A percentile compares a stretch with the other conserved stretches of the same genome.
Evolutionary conservation across 1,140 invertebrate species (phyloP).

Genomic region (Drosophila tani): DNA sequence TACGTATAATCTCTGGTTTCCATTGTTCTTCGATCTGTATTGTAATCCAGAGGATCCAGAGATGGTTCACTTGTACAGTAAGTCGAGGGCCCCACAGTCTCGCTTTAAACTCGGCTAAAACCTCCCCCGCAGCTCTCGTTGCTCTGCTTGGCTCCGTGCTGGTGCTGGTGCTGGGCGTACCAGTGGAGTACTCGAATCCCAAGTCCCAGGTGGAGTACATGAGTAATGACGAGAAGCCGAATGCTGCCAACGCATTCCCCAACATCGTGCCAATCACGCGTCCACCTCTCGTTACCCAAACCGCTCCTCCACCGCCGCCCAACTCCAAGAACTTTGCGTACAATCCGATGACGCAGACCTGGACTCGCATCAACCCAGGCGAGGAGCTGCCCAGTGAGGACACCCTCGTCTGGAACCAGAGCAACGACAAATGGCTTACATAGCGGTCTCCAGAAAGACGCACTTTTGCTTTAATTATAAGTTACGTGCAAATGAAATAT

Average conservation of each 20-base stretch:
- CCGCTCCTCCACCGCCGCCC: conserved; percentile 56
- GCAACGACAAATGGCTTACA: conserved; percentile 79
- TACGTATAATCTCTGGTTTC: background rate
- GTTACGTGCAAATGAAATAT: conserved; percentile 16
- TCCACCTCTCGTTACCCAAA: conserved; percentile 59
- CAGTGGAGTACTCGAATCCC: conserved; percentile 58
- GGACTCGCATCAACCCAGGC: conserved; percentile 50
- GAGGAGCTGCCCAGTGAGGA: conserved; percentile 61
- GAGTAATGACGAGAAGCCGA: conserved; percentile 24
- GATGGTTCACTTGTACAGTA: conserved; percentile 22
- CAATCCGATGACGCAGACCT: conserved; percentile 63
- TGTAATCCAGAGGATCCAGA: background rate
- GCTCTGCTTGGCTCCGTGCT: conserved; percentile 12
- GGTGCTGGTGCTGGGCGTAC: conserved; percentile 2
- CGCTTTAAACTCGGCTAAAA: background rate
- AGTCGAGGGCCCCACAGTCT: conserved; percentile 2
- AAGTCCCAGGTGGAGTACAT: conserved; percentile 79
- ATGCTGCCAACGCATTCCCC: conserved; percentile 35
- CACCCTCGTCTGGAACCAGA: conserved; percentile 76
- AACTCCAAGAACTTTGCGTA: conserved; percentile 73
- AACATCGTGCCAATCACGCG: conserved; percentile 61
- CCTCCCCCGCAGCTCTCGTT: conserved; percentile 28
- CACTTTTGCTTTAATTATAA: conserved; percentile 12
- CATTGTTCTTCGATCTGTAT: background rate
- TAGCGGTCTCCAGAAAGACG: background rate